These are phyloP conservation scores for Hycleus cichorii DNA, from an alignment of 1,140 invertebrate species.

Conservation along the genomic window DNA sequence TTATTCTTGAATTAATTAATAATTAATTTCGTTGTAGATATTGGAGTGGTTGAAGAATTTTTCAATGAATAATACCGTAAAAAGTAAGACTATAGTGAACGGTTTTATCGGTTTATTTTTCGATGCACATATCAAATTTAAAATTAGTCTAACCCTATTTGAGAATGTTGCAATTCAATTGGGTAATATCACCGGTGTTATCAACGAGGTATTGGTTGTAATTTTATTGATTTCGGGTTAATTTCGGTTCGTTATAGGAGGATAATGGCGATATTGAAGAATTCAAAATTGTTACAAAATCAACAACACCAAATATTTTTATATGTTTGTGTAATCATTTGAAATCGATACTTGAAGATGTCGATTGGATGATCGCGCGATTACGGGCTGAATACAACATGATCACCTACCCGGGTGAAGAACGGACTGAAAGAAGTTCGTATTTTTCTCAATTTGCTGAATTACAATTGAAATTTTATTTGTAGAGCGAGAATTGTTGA, in stretches of 20 bases:
- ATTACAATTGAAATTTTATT: not conserved
- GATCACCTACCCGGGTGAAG: slow-evolving; percentile 30
- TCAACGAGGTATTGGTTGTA: slow-evolving; percentile 37
- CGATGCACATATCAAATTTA: slow-evolving; percentile 27
- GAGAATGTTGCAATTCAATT: slow-evolving; percentile 40
- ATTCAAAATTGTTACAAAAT: slow-evolving; percentile 41
- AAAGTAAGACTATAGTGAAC: slow-evolving; percentile 20
- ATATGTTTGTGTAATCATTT: slow-evolving; percentile 37
- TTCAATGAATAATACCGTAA: slow-evolving; percentile 31
- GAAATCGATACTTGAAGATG: slow-evolving; percentile 43
- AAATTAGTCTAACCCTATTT: slow-evolving; percentile 32
- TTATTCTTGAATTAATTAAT: not conserved
- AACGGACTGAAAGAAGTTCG: slow-evolving; percentile 33
- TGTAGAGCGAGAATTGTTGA: slow-evolving; percentile 40
- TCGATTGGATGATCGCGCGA: slow-evolving; percentile 41
- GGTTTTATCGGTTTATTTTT: slow-evolving; percentile 29
- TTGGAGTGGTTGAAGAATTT: slow-evolving; percentile 41
- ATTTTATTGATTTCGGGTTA: slow-evolving; percentile 1
- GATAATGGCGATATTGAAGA: slow-evolving; percentile 23
- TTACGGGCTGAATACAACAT: slow-evolving; percentile 43
- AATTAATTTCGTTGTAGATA: slow-evolving; percentile 29
- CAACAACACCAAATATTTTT: slow-evolving; percentile 36
- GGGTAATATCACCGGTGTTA: slow-evolving; percentile 37
- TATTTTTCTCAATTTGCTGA: not conserved
- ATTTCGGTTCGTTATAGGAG: slow-evolving; percentile 21